A percentile compares a stretch with the other conserved stretches of the same genome.
phyloP scores from a whole-genome alignment of 2,797 vertebrate species.

The Thunnus albacares region DNA sequence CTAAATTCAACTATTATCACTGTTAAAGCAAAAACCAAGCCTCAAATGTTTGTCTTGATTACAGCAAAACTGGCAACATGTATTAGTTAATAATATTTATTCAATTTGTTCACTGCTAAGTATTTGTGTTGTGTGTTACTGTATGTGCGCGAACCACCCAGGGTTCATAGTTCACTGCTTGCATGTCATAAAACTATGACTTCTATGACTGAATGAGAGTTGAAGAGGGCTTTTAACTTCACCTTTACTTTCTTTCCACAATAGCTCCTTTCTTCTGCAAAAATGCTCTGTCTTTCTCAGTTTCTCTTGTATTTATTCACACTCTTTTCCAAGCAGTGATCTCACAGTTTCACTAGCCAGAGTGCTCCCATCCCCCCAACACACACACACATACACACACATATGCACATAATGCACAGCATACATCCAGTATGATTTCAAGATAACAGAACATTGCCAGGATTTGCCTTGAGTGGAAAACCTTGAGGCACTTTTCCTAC shows the following conservation, averaged over 20 bases:
- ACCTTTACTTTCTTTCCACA: conserved; percentile 28
- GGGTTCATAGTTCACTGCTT: conserved; percentile 68
- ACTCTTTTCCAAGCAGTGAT: conserved; percentile 52
- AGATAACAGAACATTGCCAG: conserved; percentile 57
- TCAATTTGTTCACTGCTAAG: neutral
- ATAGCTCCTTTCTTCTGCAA: conserved; percentile 28
- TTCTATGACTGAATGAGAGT: conserved; percentile 1
- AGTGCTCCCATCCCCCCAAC: conserved; percentile 52
- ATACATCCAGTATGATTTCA: conserved; percentile 27
- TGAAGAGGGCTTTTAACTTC: neutral
- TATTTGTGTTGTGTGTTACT: neutral
- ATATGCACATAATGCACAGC: neutral
- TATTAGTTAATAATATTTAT: neutral
- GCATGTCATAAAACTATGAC: conserved; percentile 56
- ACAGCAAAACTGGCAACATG: neutral
- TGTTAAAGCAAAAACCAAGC: neutral
- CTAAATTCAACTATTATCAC: neutral
- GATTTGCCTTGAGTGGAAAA: conserved; percentile 61
- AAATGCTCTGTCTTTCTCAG: conserved; percentile 4
- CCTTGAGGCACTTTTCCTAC: conserved; percentile 36
- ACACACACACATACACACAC: conserved; percentile 13
- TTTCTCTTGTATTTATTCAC: conserved; percentile 44
- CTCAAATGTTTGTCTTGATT: neutral
- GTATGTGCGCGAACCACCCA: conserved; percentile 14
- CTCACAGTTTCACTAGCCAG: conserved; percentile 50